Evolutionary conservation across 2,797 vertebrate genomes (phyloP), one percentile per base, ranked within the genome.

Genomic region (Falco biarmicus): DNA sequence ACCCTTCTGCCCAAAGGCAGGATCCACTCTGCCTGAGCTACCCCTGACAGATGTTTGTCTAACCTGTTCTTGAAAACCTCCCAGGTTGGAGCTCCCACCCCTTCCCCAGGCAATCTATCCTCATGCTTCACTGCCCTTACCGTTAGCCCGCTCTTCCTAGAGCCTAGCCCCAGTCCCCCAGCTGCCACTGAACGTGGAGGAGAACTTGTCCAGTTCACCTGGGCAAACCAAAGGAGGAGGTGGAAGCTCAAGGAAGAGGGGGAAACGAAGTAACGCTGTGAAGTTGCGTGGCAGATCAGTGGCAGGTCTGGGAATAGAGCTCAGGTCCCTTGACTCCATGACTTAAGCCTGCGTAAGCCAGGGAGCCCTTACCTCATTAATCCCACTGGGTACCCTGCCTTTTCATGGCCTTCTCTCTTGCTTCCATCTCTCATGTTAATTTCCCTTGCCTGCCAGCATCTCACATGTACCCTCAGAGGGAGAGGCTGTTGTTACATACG

Each of bases 41-140:
- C 20, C 75, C 88, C 70, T 93, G 92, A 76, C 86, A 96, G 95
- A 93, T 89, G 77, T 96, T 97, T 73, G 93, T 32, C 84, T 79
- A 89, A 95, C 88, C 84, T 94, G 90, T 92, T 95, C 93, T 92
- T 20, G 3, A 66, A 93, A 96, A 95, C 93, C 95, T 96, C 90
- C 95, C 90, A 96, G 88, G 70, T 70, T 0, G 80, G 93, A 69
- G 88, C 77, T 96, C 86, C 88, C 95, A 87, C 90, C 94, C 91
- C 73, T 12, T 94, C 94, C 93, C 31, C n/a, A 21, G 91, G 93
- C 89, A 28, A 95, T 96, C 83, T n/a, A 14, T 37, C 90, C 89
- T 94, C 37, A 4, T 6, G 6, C 79, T 68, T 69, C 24, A 3
- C 74, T 87, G 1, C 92, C 86, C 70, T 94, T 65, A 59, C 94